A percentile compares a stretch with the other conserved stretches of the same genome.
Conservation (phyloP, 1,140 invertebrate genomes). For the Drosophila novamexicana region DNA sequence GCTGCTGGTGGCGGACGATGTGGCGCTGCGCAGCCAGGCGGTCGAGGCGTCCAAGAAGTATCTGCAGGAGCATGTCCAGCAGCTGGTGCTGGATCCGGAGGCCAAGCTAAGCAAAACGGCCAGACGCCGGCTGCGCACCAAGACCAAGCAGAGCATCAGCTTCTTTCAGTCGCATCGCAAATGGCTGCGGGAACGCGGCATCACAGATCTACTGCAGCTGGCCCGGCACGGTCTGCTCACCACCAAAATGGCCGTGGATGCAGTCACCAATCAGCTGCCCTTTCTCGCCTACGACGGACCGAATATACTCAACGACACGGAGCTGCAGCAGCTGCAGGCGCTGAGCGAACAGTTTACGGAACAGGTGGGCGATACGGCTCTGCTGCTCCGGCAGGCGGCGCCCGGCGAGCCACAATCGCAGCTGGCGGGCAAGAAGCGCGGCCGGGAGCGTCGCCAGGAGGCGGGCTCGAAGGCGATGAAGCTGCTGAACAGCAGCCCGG, state of each 20-base stretch:
- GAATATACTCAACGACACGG: conserved; percentile 6
- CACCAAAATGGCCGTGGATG: neutral
- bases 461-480: conserved; percentile 1
- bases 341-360: neutral
- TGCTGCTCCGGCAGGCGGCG: too few relatives aligned
- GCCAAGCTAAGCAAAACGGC: conserved; percentile 40
- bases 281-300: conserved; percentile 52
- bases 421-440: neutral
- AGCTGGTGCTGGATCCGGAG: neutral
- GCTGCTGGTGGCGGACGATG: conserved; percentile 93
- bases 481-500: conserved; percentile 17
- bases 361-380: conserved; percentile 29
- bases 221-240: conserved; percentile 17
- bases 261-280: conserved; percentile 34
- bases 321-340: conserved; percentile 20
- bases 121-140: conserved; percentile 24
- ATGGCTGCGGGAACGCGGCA: conserved; percentile 46
- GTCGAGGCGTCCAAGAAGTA: conserved; percentile 93
- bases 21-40: conserved; percentile 93
- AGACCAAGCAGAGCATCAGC: conserved; percentile 91
- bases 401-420: neutral
- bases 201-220: conserved; percentile 45
- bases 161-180: conserved; percentile 59
- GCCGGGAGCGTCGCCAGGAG: neutral
- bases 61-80: conserved; percentile 90